Evolutionary conservation across 2,888 invertebrate genomes (phyloP).

Genomic region (Tenodera sinensis): DNA sequence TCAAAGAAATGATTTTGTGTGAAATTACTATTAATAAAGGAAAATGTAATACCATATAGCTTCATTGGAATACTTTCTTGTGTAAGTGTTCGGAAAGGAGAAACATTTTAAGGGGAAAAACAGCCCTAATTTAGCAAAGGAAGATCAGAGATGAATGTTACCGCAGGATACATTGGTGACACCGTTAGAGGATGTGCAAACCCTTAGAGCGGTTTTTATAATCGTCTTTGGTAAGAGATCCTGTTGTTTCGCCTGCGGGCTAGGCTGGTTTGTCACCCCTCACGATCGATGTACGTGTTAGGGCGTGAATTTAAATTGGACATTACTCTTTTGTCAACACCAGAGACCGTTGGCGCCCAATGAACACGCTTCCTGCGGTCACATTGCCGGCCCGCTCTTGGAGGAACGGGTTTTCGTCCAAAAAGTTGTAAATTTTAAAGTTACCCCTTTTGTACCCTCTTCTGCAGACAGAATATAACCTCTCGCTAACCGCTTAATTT

Average conservation of each 20-base stretch:
- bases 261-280: neutral
- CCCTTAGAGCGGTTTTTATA: no score
- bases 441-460: neutral
- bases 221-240: neutral
- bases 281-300: neutral
- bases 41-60: no score
- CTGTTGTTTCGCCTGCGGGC: neutral
- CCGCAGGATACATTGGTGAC: no score
- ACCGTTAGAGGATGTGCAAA: no score
- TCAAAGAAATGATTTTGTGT: no score
- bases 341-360: neutral
- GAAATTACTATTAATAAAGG: no score
- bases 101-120: no score
- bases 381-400: neutral
- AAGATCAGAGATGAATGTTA: no score
- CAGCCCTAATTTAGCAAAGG: no score
- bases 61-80: no score
- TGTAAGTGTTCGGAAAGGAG: no score
- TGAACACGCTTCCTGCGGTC: neutral
- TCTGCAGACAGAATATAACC: neutral
- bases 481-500: no score
- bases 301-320: neutral
- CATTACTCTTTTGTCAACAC: neutral
- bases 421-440: neutral
- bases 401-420: neutral